A percentile compares a stretch with the other conserved stretches of the same genome.
Evolutionary conservation across 2,888 invertebrate species (phyloP).

Genomic region (Anorthoa munda): DNA sequence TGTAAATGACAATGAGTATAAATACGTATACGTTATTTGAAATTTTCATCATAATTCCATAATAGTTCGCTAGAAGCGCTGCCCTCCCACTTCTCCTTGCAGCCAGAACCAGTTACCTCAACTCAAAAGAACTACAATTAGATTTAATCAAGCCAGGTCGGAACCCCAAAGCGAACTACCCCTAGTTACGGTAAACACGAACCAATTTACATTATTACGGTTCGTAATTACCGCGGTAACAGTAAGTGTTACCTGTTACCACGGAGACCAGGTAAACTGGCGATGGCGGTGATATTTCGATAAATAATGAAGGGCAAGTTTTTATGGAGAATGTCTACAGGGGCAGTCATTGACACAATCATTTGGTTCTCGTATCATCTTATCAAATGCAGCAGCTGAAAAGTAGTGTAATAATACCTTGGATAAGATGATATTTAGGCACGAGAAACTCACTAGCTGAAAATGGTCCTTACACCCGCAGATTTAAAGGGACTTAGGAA

Average conservation of each 20-base stretch:
- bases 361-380: not conserved
- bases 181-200: constrained; percentile 69
- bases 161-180: constrained; percentile 66
- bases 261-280: constrained; percentile 63
- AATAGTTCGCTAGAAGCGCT: not conserved
- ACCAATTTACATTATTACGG: constrained; percentile 70
- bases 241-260: constrained; percentile 67
- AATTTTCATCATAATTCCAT: not conserved
- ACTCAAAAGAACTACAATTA: constrained; percentile 56
- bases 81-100: not conserved
- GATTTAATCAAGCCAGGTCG: constrained; percentile 54
- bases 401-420: not conserved
- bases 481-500: not conserved
- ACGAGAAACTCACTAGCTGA: too few species aligned
- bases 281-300: constrained; percentile 58
- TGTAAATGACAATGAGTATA: too few species aligned
- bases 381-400: not conserved
- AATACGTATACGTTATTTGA: not conserved
- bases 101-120: constrained; percentile 16
- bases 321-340: constrained; percentile 15
- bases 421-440: not conserved
- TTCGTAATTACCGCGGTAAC: constrained; percentile 66
- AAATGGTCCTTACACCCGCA: not conserved
- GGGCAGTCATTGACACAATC: constrained; percentile 8
- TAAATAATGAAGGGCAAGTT: constrained; percentile 33